Evolutionary conservation across 2,888 invertebrate species (phyloP).

Genomic region (Eulithis prunata): DNA sequence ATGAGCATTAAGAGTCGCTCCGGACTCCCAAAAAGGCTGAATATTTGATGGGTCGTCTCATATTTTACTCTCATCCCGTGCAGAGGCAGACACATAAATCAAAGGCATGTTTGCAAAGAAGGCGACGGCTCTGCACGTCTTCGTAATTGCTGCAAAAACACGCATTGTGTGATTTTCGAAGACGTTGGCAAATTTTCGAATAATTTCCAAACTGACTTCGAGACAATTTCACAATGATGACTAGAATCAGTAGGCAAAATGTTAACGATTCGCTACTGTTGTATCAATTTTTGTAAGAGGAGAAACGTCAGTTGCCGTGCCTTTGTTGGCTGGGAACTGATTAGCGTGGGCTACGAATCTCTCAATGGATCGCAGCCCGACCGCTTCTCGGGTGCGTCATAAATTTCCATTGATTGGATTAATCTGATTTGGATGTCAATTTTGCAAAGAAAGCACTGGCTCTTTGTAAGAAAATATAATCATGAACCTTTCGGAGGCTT

Average conservation of each 20-base stretch:
- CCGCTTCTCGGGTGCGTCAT: constrained; percentile 79
- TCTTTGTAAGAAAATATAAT: constrained; percentile 78
- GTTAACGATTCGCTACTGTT: constrained; percentile 14
- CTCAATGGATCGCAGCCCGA: constrained; percentile 69
- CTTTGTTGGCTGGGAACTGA: constrained; percentile 68
- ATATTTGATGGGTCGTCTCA: constrained; percentile 78
- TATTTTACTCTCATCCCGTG: constrained; percentile 75
- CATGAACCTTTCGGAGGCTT: constrained; percentile 50
- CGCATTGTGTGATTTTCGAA: constrained; percentile 75
- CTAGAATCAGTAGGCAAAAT: constrained; percentile 10
- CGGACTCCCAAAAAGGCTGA: constrained; percentile 72
- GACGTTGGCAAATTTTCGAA: constrained; percentile 79
- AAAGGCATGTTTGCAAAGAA: constrained; percentile 74
- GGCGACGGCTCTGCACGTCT: constrained; percentile 75
- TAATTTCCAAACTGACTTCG: constrained; percentile 55
- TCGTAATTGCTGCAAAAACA: constrained; percentile 82
- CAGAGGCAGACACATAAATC: constrained; percentile 79
- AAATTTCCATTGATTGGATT: constrained; percentile 85
- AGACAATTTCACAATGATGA: constrained; percentile 20
- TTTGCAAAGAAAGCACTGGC: constrained; percentile 77
- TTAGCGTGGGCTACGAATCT: constrained; percentile 73
- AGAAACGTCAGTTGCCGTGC: constrained; percentile 50
- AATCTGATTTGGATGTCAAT: constrained; percentile 85
- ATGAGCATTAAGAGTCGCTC: constrained; percentile 75
- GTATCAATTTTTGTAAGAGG: constrained; percentile 29